phyloP scores from a whole-genome alignment of 1,140 invertebrate genomes.

The Papilio polyxenes region DNA sequence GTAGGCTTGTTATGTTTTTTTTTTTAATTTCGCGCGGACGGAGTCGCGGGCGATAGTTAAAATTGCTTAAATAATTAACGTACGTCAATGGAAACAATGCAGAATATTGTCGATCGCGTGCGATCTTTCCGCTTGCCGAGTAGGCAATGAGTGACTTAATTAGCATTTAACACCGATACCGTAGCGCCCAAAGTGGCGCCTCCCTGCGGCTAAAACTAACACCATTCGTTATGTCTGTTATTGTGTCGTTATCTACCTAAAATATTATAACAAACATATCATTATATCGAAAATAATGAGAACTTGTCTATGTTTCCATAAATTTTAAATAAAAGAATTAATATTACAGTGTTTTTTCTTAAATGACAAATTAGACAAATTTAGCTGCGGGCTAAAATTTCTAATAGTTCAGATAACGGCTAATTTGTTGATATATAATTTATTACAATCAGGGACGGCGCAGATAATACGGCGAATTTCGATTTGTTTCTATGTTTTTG shows the following conservation, averaged over 20 bases:
- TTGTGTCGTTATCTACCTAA: conserved; percentile 5
- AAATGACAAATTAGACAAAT: conserved; percentile 19
- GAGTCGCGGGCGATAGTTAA: too few species aligned
- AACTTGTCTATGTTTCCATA: background rate
- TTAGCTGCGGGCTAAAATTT: conserved; percentile 26
- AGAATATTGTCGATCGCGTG: background rate
- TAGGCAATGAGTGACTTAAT: conserved; percentile 49
- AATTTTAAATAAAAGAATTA: background rate
- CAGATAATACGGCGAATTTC: conserved; percentile 1
- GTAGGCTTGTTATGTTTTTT: too few species aligned
- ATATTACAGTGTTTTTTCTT: background rate
- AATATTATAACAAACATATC: conserved; percentile 24
- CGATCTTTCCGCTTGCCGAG: conserved; percentile 39
- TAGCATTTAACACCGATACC: conserved; percentile 42
- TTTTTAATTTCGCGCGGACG: too few species aligned
- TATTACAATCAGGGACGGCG: background rate
- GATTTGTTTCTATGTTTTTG: conserved; percentile 12
- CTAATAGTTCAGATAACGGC: conserved; percentile 17
- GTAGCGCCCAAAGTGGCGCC: conserved; percentile 36
- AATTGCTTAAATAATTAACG: background rate
- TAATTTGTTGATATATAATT: conserved; percentile 13
- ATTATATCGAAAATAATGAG: conserved; percentile 1
- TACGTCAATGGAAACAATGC: conserved; percentile 27
- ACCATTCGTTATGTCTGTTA: background rate
- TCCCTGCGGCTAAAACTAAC: conserved; percentile 31